Evolutionary conservation across 2,113 vertebrate genomes (phyloP).

Genomic region (Planiliza haematocheilus): DNA sequence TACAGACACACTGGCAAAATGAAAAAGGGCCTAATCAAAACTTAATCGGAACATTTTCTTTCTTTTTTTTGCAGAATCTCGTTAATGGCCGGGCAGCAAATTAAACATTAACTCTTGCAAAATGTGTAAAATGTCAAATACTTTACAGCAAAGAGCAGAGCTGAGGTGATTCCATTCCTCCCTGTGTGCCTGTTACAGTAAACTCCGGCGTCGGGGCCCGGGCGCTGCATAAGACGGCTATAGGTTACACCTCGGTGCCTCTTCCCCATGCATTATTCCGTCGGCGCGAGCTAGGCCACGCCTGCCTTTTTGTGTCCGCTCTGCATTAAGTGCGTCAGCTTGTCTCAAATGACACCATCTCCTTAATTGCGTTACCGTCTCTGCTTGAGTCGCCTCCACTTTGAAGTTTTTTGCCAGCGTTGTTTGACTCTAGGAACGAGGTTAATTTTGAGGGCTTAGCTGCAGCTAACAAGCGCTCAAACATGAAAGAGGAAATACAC

Average conservation of each 20-base stretch:
- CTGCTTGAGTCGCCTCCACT: background rate
- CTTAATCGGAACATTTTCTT: conserved; percentile 1
- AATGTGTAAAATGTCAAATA: background rate
- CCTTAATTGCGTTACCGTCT: conserved; percentile 51
- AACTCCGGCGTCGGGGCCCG: conserved; percentile 7
- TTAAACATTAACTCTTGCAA: background rate
- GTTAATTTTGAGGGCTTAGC: conserved; percentile 1
- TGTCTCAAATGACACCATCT: conserved; percentile 70
- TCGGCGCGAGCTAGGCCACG: conserved; percentile 36
- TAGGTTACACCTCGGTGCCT: conserved; percentile 37
- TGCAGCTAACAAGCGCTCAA: background rate
- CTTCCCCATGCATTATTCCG: conserved; percentile 65
- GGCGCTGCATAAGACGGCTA: conserved; percentile 18
- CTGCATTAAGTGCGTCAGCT: conserved; percentile 28
- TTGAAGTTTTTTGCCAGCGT: conserved; percentile 6
- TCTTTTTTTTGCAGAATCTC: background rate
- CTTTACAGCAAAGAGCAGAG: background rate
- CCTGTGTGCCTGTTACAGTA: background rate
- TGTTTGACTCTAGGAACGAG: conserved; percentile 34
- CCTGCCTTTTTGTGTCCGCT: conserved; percentile 44
- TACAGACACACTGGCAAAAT: background rate
- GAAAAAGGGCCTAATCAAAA: background rate
- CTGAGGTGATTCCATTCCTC: background rate
- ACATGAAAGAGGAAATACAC: background rate
- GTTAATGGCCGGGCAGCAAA: background rate